Base-by-base conservation (phyloP, 2,797 vertebrate species). In the Esox lucius region DNA sequence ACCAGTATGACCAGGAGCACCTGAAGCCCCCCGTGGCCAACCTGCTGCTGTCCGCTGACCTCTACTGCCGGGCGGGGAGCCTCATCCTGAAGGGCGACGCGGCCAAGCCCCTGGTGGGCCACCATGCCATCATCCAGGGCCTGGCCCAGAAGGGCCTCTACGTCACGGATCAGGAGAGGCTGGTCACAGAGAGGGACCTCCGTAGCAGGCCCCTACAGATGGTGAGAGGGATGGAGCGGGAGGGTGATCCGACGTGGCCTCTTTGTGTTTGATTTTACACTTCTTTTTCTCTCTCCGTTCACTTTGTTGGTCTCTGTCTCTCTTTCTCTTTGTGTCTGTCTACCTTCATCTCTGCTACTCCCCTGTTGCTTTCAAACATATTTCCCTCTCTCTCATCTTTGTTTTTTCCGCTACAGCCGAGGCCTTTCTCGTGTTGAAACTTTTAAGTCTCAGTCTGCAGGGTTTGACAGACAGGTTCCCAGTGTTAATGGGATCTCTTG, bases 1-100 rank as follows among this genome's bases (percentile, higher is more conserved):
- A 99, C 90, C 98, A 99, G 90, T 99, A 99, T 75, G 97, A 98
- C 68, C 97, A 99, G 87, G 98, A 99, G 90, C 98, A 99, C 89
- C 95, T 99, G 81, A 99, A 99, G 83, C 98, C 98, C 2, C 96
- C 97, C 0, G 93, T 99, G 80, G 93, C 93, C 68, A 95, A 94
- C 83, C 93, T 98, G 87, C 95, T 99, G 73, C 94, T 98, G 17
- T 99, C 98, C 0, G 96, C 96, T 0, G 97, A 99, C 81, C 95
- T 99, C 72, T 99, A 99, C 93, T 96, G 97, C 87, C 93, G 96
- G 64, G 97, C 97, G 2, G 96, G 96, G 64, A 96, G 95, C 87
- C 94, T 97, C 88, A 95, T 99, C 86, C 94, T 99, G 78, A 96
- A 95, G 91, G 97, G 94, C 8, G 96, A 98, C 31, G 86, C 95